Evolutionary conservation across 2,888 invertebrate species (phyloP).

Genomic region (Nowickia ferox): DNA sequence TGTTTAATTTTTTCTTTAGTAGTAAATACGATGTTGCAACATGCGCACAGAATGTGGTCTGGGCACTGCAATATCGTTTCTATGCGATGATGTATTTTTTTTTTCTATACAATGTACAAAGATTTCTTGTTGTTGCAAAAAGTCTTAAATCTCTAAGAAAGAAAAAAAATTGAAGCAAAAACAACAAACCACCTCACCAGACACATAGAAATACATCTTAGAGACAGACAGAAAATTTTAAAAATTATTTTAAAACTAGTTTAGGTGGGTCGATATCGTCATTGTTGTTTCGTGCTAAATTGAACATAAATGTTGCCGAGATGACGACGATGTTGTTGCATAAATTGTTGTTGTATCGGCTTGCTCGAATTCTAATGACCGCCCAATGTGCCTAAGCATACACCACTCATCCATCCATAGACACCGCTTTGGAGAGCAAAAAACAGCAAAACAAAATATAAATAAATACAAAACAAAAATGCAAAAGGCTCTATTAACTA

Average conservation of each 20-base stretch:
- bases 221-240: constrained; percentile 22
- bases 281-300: constrained; percentile 75
- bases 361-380: constrained; percentile 81
- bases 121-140: constrained; percentile 35
- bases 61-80: constrained; percentile 48
- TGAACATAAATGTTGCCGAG: constrained; percentile 74
- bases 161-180: constrained; percentile 17
- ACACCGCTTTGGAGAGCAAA: constrained; percentile 73
- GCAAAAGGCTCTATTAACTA: constrained; percentile 66
- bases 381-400: constrained; percentile 80
- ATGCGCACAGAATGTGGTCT: constrained; percentile 70
- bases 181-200: constrained; percentile 27
- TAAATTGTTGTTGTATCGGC: constrained; percentile 61
- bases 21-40: constrained; percentile 63
- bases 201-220: constrained; percentile 52
- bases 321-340: constrained; percentile 74
- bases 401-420: constrained; percentile 74
- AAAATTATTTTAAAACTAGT: constrained; percentile 77
- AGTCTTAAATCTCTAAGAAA: constrained; percentile 47
- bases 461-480: constrained; percentile 16
- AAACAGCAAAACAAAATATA: constrained; percentile 1
- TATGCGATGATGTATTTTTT: constrained; percentile 54
- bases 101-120: constrained; percentile 25
- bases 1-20: constrained; percentile 24
- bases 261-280: constrained; percentile 77